A percentile compares a stretch with the other conserved stretches of the same genome.
Conservation (phyloP, 2,113 vertebrate genomes). For the Osmerus eperlanus region DNA sequence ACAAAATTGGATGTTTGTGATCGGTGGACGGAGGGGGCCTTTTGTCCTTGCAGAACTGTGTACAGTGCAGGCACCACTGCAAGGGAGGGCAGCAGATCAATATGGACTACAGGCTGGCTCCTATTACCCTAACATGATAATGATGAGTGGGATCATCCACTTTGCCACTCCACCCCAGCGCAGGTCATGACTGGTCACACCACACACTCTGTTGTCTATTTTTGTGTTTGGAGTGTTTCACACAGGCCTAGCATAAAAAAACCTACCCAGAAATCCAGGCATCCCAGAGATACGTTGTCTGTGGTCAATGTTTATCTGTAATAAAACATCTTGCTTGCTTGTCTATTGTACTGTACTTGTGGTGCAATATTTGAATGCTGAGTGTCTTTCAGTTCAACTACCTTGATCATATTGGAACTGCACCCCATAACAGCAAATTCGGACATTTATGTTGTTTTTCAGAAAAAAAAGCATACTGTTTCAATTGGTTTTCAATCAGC, state of each 20-base stretch:
- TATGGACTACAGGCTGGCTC: conserved; percentile 46
- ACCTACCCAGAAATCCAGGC: conserved; percentile 13
- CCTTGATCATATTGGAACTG: too few species aligned
- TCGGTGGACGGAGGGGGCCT: background rate
- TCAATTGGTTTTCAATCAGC: too few species aligned
- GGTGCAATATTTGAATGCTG: too few species aligned
- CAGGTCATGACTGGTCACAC: conserved; percentile 26
- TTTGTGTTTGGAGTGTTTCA: conserved; percentile 13
- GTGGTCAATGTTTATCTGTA: background rate
- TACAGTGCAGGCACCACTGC: conserved; percentile 14
- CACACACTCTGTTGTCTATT: conserved; percentile 39
- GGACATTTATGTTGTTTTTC: too few species aligned
- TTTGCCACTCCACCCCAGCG: conserved; percentile 24
- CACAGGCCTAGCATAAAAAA: background rate
- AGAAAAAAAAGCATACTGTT: too few species aligned
- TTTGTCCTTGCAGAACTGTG: conserved; percentile 28
- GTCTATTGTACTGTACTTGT: too few species aligned
- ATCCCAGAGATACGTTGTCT: background rate
- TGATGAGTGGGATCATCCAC: conserved; percentile 47
- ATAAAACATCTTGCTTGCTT: background rate
- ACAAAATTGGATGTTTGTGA: conserved; percentile 22
- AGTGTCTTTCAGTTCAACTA: too few species aligned
- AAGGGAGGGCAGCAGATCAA: conserved; percentile 49
- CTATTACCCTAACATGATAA: conserved; percentile 53
- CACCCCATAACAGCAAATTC: too few species aligned